Conservation (phyloP, 1,140 invertebrate species). For the Ips nitidus region DNA sequence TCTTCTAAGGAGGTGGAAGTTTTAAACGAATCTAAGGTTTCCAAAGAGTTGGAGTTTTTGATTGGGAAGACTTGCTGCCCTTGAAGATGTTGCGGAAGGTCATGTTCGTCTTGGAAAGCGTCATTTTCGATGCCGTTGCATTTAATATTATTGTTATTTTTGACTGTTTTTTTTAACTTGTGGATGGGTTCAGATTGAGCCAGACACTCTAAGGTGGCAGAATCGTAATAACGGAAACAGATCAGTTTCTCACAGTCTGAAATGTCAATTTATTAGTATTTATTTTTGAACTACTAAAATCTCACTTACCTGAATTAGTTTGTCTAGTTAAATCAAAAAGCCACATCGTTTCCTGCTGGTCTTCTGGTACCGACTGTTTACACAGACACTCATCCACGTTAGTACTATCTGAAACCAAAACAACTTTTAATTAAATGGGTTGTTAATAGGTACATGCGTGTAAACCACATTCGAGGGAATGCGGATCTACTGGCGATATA, state of each 20-base stretch:
- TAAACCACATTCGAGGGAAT: neutral
- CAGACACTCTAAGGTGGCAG: slow-evolving; percentile 53
- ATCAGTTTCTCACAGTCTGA: slow-evolving; percentile 54
- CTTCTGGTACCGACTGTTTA: slow-evolving; percentile 38
- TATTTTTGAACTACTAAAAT: neutral
- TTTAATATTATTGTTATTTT: slow-evolving; percentile 43
- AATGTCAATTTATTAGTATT: slow-evolving; percentile 5
- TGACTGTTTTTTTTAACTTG: slow-evolving; percentile 47
- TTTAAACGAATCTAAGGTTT: slow-evolving; percentile 45
- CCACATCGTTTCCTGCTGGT: slow-evolving; percentile 45
- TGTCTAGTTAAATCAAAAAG: slow-evolving; percentile 44
- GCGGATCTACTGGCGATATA: neutral
- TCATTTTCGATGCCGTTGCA: slow-evolving; percentile 49
- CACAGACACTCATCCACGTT: slow-evolving; percentile 43
- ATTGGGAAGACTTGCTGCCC: slow-evolving; percentile 18
- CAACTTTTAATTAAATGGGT: neutral
- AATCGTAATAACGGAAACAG: slow-evolving; percentile 58
- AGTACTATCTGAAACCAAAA: slow-evolving; percentile 42
- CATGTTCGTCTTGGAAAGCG: slow-evolving; percentile 47
- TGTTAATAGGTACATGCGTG: neutral
- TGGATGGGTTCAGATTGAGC: slow-evolving; percentile 55
- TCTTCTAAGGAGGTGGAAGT: slow-evolving; percentile 48
- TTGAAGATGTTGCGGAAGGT: slow-evolving; percentile 18
- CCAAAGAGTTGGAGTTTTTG: slow-evolving; percentile 47
- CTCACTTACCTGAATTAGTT: slow-evolving; percentile 42